Evolutionary conservation across 1,140 invertebrate genomes (phyloP), one percentile per base, ranked within the genome.

Genomic region (Aphidius ervi): DNA sequence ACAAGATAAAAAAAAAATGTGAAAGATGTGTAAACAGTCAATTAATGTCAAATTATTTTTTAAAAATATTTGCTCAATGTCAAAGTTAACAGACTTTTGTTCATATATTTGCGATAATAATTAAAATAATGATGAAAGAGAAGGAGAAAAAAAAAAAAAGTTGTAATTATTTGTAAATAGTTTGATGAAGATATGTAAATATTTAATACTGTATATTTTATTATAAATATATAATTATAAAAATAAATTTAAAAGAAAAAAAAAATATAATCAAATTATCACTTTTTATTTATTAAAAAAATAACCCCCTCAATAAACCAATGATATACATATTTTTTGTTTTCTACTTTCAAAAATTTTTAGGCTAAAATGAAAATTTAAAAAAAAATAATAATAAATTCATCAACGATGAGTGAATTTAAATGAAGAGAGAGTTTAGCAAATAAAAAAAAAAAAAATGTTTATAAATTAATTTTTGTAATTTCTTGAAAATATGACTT

Each of bases 111-210:
- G 43, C 7, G 43, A 45, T 9, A 45, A 73, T 67, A 67, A 77
- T 69, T 77, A 74, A 7, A 5, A 3, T 61, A 56, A 50, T 64
- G 48, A 58, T 56, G 64, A 62, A 57, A 62, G 48, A 48, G n/a
- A n/a, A n/a, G 47, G 56, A 31, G 47, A 42, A 48, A 43, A 31
- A 40, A 50, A 43, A 20, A 48, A 46, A 16, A 46, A 56, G 23
- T 55, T 76, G 71, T 79, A 79, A 78, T 79, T 79, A 79, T 78
- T 77, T 79, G 76, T 79, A 78, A 67, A 79, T 74, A 79, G 61
- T 58, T 31, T 40, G 45, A 60, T 31, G 56, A 43, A 31, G 43
- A 48, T 31, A 20, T 50, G 42, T 50, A 58, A 67, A 60, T 46
- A 62, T 64, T 76, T 74, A 77, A 75, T 62, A 72, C 70, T 71